Evolutionary conservation across 2,888 invertebrate genomes (phyloP).

Genomic region (Heterodera filipjevi): DNA sequence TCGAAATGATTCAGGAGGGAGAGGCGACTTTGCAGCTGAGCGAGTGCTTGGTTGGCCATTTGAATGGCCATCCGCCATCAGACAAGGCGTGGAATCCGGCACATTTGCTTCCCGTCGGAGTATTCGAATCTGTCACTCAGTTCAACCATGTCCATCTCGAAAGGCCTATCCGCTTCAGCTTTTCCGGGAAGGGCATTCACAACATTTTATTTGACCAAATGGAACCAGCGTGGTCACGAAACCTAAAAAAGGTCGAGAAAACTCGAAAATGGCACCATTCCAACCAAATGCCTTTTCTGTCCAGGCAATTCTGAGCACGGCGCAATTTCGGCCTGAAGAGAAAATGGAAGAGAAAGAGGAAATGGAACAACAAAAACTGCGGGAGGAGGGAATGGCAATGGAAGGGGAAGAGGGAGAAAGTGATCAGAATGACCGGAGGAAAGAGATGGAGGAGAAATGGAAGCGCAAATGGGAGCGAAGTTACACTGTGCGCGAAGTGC

Average conservation of each 20-base stretch:
- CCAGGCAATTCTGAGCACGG: neutral
- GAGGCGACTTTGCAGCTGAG: constrained; percentile 13
- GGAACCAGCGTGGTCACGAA: constrained; percentile 36
- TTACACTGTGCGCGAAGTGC: neutral
- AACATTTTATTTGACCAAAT: constrained; percentile 32
- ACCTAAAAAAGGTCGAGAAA: constrained; percentile 20
- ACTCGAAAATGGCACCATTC: neutral
- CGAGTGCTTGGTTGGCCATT: constrained; percentile 1
- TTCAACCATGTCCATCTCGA: constrained; percentile 23
- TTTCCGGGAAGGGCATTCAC: constrained; percentile 35
- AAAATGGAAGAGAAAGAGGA: neutral
- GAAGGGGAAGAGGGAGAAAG: neutral
- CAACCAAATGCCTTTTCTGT: neutral
- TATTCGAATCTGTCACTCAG: constrained; percentile 23
- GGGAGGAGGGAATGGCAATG: neutral
- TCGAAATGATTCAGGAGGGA: neutral
- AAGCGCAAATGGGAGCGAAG: neutral
- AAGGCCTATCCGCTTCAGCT: constrained; percentile 36
- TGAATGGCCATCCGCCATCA: neutral
- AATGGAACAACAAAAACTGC: neutral
- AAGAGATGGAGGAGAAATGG: neutral
- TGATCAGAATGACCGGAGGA: neutral
- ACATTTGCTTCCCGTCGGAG: constrained; percentile 22
- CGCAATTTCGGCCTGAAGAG: neutral
- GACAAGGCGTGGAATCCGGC: constrained; percentile 14